Percentiles rank a stretch among this genome's conserved stretches.
These are phyloP conservation scores for Lycophotia porphyrea DNA, from an alignment of 2,888 invertebrate genomes.

Conservation along the genomic window DNA sequence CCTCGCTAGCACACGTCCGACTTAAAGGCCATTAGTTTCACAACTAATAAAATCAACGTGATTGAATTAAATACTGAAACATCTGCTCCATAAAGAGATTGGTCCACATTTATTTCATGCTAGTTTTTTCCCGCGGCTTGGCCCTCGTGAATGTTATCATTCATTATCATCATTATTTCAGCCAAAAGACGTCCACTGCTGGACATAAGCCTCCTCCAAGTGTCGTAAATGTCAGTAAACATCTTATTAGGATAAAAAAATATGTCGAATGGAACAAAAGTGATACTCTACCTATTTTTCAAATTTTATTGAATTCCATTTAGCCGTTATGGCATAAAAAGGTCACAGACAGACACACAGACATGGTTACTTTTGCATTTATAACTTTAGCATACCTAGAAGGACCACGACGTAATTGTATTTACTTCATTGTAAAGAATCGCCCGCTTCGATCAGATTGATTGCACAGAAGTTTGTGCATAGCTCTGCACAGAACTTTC, in stretches of 20 bases:
- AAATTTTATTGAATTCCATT: background rate
- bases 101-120: background rate
- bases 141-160: background rate
- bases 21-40: slow-evolving; percentile 6
- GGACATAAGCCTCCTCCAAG: no score
- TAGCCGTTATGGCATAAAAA: background rate
- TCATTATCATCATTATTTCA: no score
- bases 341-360: background rate
- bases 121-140: background rate
- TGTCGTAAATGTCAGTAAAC: background rate
- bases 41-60: background rate
- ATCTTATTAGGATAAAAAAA: background rate
- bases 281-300: background rate
- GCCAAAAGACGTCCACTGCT: no score
- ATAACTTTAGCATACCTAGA: background rate
- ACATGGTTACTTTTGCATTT: no score
- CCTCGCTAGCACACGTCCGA: background rate
- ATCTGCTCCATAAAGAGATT: background rate
- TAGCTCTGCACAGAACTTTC: slow-evolving; percentile 27
- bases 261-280: background rate
- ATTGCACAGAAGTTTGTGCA: slow-evolving; percentile 32
- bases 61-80: slow-evolving; percentile 9
- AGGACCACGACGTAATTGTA: background rate
- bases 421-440: background rate
- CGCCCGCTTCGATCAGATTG: background rate